Conservation (phyloP, 2,888 invertebrate genomes). For the Eristalis pertinax region DNA sequence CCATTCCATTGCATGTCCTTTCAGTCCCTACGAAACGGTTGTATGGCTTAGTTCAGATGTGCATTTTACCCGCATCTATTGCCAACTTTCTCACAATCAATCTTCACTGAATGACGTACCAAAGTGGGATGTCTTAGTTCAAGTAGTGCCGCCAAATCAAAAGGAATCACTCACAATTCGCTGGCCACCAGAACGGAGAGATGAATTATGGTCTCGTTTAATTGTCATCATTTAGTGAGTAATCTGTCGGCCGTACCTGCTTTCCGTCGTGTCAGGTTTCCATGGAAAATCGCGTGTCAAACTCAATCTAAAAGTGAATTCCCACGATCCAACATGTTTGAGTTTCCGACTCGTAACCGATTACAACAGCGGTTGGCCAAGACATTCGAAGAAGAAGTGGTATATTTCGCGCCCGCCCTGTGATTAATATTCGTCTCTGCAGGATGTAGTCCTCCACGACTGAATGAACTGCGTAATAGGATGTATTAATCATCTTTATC, state of each 20-base stretch:
- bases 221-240: background rate
- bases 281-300: background rate
- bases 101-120: background rate
- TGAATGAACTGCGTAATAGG: constrained; percentile 20
- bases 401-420: constrained; percentile 3
- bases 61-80: too few species aligned
- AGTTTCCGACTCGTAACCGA: constrained; percentile 35
- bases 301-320: constrained; percentile 1
- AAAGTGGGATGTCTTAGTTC: background rate
- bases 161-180: background rate
- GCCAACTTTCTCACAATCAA: too few species aligned
- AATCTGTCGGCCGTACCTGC: background rate
- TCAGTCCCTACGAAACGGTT: too few species aligned
- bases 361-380: constrained; percentile 23
- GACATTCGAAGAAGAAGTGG: background rate
- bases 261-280: background rate
- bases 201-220: background rate
- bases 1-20: too few species aligned
- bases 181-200: background rate
- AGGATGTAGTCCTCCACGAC: constrained; percentile 15
- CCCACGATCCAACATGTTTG: constrained; percentile 17
- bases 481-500: constrained; percentile 40
- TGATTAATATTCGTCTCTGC: constrained; percentile 44
- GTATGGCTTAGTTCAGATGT: too few species aligned
- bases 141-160: background rate